Base-by-base conservation (phyloP, 2,888 invertebrate genomes). In the Platerodrilus igneus region DNA sequence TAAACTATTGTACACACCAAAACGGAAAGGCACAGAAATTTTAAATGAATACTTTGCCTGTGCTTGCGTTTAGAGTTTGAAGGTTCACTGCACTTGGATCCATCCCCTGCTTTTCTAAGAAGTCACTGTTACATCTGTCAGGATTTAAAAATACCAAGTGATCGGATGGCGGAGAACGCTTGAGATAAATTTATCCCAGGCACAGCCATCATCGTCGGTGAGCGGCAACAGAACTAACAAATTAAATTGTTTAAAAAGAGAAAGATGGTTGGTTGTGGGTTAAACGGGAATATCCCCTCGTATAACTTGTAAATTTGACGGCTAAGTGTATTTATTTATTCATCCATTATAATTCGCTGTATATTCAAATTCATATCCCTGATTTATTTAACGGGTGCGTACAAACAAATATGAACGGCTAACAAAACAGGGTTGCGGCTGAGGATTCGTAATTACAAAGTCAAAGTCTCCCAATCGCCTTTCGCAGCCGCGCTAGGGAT, bases 321-420 rank as follows among this genome's bases (percentile, higher is more conserved):
- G 62, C 59, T 62, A 64, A 64, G 62, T 63, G 54, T 63, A 64
- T 66, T 66, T 67, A 65, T 66, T 62, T 63, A 63, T 63, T 63
- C 64, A 57, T 59, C 60, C 60, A 64, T 66, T 66, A 64, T 63
- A 62, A 64, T 63, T 61, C 63, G 63, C 64, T 65, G 60, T 55
- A 55, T 59, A 64, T 65, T 65, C 62, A 58, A 64, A 66, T 64
- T 65, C 64, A 65, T 66, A 63, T 59, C 62, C 59, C 57, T 59
- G 63, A 64, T 64, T 63, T 63, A 62, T 58, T 55, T 58, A 58
- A 56, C 60, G 58, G 60, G 55, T 58, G 60, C 56, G 52, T 56
- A 57, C 60, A 60, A 60, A 63, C 62, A 64, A 52, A 61, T n/a
- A n/a, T 56, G 49, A 47, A 33, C 33, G 48, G 42, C 46, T 49